A percentile compares a stretch with the other conserved stretches of the same genome.
These are phyloP conservation scores for Numenius arquata DNA, from an alignment of 2,113 vertebrate genomes.

Conservation along the genomic window DNA sequence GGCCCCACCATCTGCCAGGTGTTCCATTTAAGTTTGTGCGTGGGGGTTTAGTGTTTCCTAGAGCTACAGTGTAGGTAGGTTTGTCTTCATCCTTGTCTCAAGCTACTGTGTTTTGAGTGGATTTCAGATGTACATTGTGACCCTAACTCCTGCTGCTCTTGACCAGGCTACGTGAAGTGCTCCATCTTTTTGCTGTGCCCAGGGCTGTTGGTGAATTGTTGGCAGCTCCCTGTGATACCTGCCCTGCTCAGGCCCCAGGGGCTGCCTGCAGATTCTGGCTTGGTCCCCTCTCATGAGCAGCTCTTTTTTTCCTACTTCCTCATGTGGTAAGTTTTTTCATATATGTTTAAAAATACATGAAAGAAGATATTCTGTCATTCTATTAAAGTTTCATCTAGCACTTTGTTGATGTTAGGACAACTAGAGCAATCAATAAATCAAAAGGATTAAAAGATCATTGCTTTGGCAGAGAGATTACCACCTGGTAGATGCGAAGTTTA, in stretches of 20 bases:
- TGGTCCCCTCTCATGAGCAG: not conserved
- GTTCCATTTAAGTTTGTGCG: not conserved
- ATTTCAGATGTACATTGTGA: fast-evolving
- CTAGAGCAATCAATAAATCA: not conserved
- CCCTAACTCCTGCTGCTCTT: not conserved
- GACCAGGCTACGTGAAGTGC: no score
- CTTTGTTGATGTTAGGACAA: not conserved
- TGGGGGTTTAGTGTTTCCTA: fast-evolving
- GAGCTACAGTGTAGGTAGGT: fast-evolving
- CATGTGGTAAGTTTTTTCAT: not conserved
- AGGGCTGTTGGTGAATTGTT: not conserved
- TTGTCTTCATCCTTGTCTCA: not conserved
- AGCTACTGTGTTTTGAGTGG: fast-evolving
- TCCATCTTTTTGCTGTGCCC: fast-evolving
- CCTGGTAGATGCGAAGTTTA: not conserved
- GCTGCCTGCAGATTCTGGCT: not conserved
- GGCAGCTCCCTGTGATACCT: no score
- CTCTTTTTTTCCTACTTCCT: not conserved
- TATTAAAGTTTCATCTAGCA: not conserved
- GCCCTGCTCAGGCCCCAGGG: fast-evolving
- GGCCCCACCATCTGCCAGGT: not conserved
- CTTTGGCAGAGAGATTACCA: not conserved
- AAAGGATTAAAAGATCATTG: not conserved
- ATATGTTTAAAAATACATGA: fast-evolving
- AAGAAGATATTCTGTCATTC: not conserved